These are phyloP conservation scores for Euspilapteryx auroguttella DNA, from an alignment of 2,888 invertebrate genomes.

Conservation along the genomic window DNA sequence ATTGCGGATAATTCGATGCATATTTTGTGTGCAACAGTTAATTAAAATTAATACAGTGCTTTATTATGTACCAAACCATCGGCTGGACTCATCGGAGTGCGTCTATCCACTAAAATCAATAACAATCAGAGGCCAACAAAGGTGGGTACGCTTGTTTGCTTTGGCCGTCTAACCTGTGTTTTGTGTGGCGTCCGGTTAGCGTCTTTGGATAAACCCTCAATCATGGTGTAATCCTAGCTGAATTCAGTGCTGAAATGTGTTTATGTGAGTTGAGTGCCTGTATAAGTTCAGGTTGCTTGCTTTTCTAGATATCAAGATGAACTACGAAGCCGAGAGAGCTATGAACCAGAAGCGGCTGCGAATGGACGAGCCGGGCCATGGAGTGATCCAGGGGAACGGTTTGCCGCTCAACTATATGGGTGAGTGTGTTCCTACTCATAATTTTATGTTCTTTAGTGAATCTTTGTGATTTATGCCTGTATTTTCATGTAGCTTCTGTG, in stretches of 20 bases:
- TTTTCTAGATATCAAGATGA: slow-evolving; percentile 56
- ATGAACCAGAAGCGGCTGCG: slow-evolving; percentile 58
- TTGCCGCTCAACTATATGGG: slow-evolving; percentile 57
- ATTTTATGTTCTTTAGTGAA: no score
- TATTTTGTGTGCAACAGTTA: slow-evolving; percentile 56
- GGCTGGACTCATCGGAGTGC: slow-evolving; percentile 41
- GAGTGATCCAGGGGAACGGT: slow-evolving; percentile 55
- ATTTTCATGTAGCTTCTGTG: no score
- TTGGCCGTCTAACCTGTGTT: slow-evolving; percentile 56
- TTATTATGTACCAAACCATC: slow-evolving; percentile 49
- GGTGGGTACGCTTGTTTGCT: slow-evolving; percentile 63
- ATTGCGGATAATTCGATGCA: slow-evolving; percentile 52
- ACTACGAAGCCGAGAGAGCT: slow-evolving; percentile 56
- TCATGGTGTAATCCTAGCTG: no score
- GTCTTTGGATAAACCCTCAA: no score
- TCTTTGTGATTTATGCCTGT: no score
- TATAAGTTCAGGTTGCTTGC: slow-evolving; percentile 23
- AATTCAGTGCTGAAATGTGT: slow-evolving; percentile 25
- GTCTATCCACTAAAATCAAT: slow-evolving; percentile 58
- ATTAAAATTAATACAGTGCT: slow-evolving; percentile 41
- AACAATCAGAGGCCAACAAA: slow-evolving; percentile 59
- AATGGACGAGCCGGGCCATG: slow-evolving; percentile 58
- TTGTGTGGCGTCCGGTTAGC: slow-evolving; percentile 58
- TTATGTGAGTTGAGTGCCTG: slow-evolving; percentile 14
- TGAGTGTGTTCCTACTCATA: slow-evolving; percentile 22